A percentile compares a stretch with the other conserved stretches of the same genome.
These are phyloP conservation scores for Tribolium madens DNA, from an alignment of 1,140 invertebrate species.

Conservation along the genomic window DNA sequence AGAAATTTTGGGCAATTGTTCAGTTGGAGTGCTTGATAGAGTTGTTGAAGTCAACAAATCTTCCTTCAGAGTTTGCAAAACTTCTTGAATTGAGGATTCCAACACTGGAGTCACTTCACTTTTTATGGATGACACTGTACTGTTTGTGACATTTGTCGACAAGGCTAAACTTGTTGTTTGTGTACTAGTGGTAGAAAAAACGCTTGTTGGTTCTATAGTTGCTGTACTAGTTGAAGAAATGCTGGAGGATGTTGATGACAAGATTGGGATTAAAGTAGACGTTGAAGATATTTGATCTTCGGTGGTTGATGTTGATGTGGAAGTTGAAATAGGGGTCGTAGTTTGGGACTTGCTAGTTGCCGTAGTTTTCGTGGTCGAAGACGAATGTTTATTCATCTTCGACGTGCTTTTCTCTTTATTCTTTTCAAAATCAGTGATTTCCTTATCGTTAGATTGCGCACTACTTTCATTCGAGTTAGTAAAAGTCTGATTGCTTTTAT, in stretches of 20 bases:
- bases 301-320: not conserved
- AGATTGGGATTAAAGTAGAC: not conserved
- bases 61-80: slow-evolving; percentile 54
- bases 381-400: slow-evolving; percentile 59
- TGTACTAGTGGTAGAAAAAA: not conserved
- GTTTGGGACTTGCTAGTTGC: not conserved
- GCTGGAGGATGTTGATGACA: not conserved
- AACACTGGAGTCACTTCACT: slow-evolving; percentile 51
- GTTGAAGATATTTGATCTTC: not conserved
- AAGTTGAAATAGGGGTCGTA: not conserved
- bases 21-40: slow-evolving; percentile 46
- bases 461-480: slow-evolving; percentile 46
- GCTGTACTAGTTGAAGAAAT: not conserved
- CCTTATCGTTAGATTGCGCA: slow-evolving; percentile 51
- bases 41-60: slow-evolving; percentile 46
- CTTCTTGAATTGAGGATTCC: slow-evolving; percentile 60
- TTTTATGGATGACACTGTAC: not conserved
- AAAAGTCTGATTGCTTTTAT: slow-evolving; percentile 42
- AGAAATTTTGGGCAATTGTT: slow-evolving; percentile 42
- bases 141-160: slow-evolving; percentile 2
- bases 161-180: not conserved
- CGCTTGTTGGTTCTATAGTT: not conserved
- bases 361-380: slow-evolving; percentile 1
- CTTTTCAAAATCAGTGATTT: slow-evolving; percentile 60
- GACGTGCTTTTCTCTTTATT: slow-evolving; percentile 62